phyloP scores from a whole-genome alignment of 2,888 invertebrate genomes.

The Mellilla xanthometata region DNA sequence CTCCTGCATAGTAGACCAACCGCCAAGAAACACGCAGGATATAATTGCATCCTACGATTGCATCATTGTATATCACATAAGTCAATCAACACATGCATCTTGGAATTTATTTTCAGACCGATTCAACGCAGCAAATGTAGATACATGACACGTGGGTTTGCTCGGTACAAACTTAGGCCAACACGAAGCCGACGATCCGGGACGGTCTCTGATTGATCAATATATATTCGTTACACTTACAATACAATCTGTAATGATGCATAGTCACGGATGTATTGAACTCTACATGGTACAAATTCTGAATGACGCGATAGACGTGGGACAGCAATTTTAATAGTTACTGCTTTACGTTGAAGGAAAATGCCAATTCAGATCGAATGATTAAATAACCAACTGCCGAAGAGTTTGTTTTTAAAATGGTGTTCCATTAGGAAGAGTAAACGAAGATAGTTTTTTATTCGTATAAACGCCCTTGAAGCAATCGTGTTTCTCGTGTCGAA shows the following conservation, averaged over 20 bases:
- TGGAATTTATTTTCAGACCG: neutral
- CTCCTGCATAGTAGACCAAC: no score
- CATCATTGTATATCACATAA: neutral
- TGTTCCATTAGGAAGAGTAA: no score
- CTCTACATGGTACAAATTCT: neutral
- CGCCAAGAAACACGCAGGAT: no score
- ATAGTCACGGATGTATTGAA: neutral
- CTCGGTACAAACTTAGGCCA: slow-evolving; percentile 1
- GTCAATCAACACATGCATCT: neutral
- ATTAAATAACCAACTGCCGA: no score
- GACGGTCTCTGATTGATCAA: slow-evolving; percentile 9
- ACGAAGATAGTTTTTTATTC: no score
- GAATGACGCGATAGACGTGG: neutral
- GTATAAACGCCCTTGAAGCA: no score
- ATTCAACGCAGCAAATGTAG: neutral
- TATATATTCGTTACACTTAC: slow-evolving; percentile 6
- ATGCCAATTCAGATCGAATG: neutral
- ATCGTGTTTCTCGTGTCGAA: no score
- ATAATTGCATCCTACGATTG: no score
- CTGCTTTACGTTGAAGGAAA: neutral
- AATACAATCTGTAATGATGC: neutral
- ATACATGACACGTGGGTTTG: neutral
- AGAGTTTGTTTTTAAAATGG: no score
- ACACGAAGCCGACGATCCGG: neutral
- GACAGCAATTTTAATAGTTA: neutral